These are phyloP conservation scores for Pelosia muscerda DNA, from an alignment of 2,888 invertebrate genomes.

Conservation along the genomic window DNA sequence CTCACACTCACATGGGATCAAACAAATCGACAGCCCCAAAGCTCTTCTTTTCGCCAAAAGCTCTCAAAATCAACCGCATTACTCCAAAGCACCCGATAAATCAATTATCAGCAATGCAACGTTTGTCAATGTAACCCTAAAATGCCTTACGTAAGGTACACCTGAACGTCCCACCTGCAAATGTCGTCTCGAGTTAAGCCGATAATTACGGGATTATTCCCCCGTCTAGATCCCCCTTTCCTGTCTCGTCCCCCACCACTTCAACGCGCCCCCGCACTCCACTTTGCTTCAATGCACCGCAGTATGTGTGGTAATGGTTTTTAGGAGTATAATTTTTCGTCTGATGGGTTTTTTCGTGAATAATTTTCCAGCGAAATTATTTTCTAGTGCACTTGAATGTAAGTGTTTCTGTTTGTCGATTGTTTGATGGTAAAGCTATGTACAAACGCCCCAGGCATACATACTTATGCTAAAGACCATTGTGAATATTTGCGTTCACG, in stretches of 20 bases:
- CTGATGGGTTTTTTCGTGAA: constrained; percentile 72
- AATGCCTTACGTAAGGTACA: constrained; percentile 59
- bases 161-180: constrained; percentile 78
- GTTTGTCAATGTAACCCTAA: constrained; percentile 70
- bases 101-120: constrained; percentile 68
- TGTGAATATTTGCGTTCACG: constrained; percentile 1
- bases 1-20: constrained; percentile 27
- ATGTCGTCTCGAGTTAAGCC: constrained; percentile 84
- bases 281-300: constrained; percentile 78
- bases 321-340: constrained; percentile 81
- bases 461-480: constrained; percentile 13
- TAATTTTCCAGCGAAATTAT: constrained; percentile 70
- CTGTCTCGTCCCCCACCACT: constrained; percentile 60
- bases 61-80: constrained; percentile 51
- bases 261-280: constrained; percentile 64
- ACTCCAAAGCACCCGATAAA: constrained; percentile 65
- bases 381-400: constrained; percentile 53
- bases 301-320: constrained; percentile 82
- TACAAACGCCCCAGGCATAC: constrained; percentile 35
- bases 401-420: constrained; percentile 56
- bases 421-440: constrained; percentile 52
- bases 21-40: constrained; percentile 24
- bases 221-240: constrained; percentile 60
- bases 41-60: constrained; percentile 36
- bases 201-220: constrained; percentile 85